phyloP scores from a whole-genome alignment of 2,113 vertebrate genomes.

The Dinomys branickii region DNA sequence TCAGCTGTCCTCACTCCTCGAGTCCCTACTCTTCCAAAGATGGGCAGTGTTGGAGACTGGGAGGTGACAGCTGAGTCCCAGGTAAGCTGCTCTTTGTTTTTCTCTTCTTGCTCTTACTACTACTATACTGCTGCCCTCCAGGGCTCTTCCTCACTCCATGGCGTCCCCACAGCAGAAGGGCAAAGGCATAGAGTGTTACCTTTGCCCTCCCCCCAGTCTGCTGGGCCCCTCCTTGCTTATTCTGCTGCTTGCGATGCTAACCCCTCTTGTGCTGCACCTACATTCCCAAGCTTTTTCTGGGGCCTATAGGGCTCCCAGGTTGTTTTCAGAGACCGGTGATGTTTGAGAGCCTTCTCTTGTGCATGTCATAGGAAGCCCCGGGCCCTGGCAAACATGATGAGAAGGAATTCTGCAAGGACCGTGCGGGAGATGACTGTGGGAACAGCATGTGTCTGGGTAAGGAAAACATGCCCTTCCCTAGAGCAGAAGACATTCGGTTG shows the following conservation, averaged over 20 bases:
- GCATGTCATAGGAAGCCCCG: constrained; percentile 56
- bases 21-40: constrained; percentile 63
- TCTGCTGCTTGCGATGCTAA: neutral
- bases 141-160: neutral
- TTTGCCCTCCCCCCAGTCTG: fast-evolving
- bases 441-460: constrained; percentile 51
- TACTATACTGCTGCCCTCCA: neutral
- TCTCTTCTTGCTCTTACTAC: neutral
- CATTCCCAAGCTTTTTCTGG: neutral
- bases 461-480: neutral
- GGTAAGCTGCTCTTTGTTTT: constrained; percentile 59
- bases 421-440: constrained; percentile 12
- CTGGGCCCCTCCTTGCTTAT: neutral
- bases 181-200: neutral
- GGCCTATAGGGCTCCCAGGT: neutral
- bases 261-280: neutral
- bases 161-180: neutral
- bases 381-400: constrained; percentile 17
- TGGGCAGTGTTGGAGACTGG: constrained; percentile 65
- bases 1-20: constrained; percentile 64
- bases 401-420: constrained; percentile 43
- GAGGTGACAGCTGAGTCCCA: constrained; percentile 62
- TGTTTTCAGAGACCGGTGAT: constrained; percentile 7
- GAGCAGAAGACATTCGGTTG: neutral
- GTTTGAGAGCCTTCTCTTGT: constrained; percentile 43